Evolutionary conservation across 2,797 vertebrate genomes (phyloP).

Genomic region (Chelidonichthys spinosus): DNA sequence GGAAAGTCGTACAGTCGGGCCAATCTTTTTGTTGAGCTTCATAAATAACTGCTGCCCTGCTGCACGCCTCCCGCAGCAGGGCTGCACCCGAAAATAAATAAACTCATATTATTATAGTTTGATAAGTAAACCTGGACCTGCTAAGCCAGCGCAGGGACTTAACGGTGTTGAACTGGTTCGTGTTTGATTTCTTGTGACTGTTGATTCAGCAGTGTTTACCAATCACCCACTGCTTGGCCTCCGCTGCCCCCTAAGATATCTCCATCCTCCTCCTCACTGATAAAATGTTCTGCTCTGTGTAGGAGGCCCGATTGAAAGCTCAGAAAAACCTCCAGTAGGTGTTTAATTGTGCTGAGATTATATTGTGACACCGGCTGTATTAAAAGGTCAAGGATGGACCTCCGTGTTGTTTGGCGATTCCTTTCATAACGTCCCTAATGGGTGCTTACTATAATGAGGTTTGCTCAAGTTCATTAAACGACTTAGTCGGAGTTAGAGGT

Average conservation of each 20-base stretch:
- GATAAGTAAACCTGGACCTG: conserved; percentile 17
- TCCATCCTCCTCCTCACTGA: conserved; percentile 3
- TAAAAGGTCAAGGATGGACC: neutral
- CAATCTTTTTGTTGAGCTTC: conserved; percentile 38
- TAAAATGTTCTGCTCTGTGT: conserved; percentile 14
- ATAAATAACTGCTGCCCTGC: conserved; percentile 23
- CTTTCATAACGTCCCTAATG: neutral
- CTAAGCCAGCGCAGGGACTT: neutral
- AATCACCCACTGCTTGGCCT: neutral
- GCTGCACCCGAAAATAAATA: conserved; percentile 55
- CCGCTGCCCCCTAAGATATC: neutral
- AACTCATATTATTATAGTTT: conserved; percentile 60
- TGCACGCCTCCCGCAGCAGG: conserved; percentile 26
- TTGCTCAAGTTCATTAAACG: neutral
- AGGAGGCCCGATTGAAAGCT: neutral
- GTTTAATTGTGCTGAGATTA: conserved; percentile 8
- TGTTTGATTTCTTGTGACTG: neutral
- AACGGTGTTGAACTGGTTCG: neutral
- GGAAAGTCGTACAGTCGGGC: conserved; percentile 47
- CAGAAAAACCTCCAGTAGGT: neutral
- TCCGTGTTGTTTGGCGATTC: neutral
- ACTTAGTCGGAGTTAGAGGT: neutral
- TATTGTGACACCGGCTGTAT: neutral
- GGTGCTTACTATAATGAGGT: neutral
- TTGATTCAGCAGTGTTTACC: neutral